phyloP scores from a whole-genome alignment of 35 echinoderm and acorn worm species.

The Ophioderma brevispina region DNA sequence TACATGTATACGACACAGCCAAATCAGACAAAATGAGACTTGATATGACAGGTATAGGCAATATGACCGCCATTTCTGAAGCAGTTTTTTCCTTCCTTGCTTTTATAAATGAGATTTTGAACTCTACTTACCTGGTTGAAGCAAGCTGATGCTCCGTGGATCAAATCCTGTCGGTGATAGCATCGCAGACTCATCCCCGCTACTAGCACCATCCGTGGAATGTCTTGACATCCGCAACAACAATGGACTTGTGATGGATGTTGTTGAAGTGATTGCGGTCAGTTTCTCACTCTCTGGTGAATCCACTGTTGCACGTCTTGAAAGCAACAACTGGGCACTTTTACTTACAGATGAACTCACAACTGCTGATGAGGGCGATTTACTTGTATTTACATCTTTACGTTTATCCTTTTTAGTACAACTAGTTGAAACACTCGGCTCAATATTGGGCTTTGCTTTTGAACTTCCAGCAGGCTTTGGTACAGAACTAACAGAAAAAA shows the following conservation, averaged over 20 bases:
- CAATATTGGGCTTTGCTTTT: neutral
- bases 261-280: slow-evolving; percentile 14
- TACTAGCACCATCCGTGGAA: slow-evolving; percentile 43
- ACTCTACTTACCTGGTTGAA: slow-evolving; percentile 46
- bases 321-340: slow-evolving; percentile 19
- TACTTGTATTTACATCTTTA: neutral
- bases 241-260: slow-evolving; percentile 59
- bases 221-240: slow-evolving; percentile 65
- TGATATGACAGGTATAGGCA: too few relatives aligned
- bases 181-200: neutral
- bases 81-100: too few relatives aligned
- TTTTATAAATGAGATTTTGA: too few relatives aligned
- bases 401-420: neutral
- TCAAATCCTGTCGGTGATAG: neutral
- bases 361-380: too few relatives aligned
- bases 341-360: neutral
- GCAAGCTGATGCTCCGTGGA: neutral
- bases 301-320: slow-evolving; percentile 56
- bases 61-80: too few relatives aligned
- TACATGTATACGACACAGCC: too few relatives aligned
- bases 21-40: too few relatives aligned
- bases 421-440: too few relatives aligned
- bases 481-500: too few relatives aligned
- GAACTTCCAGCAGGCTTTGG: neutral
- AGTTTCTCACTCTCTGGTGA: slow-evolving; percentile 65